phyloP scores from a whole-genome alignment of 2,113 vertebrate species.

The Heterotilapia buettikoferi region DNA sequence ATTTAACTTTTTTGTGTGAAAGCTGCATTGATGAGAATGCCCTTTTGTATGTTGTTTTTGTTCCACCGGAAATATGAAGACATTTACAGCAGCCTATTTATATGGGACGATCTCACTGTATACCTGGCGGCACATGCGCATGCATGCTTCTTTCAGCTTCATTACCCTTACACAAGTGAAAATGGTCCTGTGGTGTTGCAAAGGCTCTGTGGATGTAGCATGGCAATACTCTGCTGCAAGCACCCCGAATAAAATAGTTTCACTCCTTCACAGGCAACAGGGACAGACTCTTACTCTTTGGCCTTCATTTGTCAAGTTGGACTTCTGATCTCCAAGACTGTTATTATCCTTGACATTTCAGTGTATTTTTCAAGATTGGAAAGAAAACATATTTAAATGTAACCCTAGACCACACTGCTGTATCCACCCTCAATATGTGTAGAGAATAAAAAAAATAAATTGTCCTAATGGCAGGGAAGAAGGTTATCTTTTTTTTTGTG shows the following conservation, averaged over 20 bases:
- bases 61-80: slow-evolving; percentile 20
- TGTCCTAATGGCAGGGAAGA: not conserved
- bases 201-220: not conserved
- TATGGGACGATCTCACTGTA: not conserved
- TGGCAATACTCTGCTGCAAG: not conserved
- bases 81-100: slow-evolving; percentile 32
- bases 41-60: slow-evolving; percentile 18
- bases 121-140: not conserved
- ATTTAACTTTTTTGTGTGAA: not conserved
- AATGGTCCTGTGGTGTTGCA: slow-evolving; percentile 29
- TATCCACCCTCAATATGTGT: not conserved
- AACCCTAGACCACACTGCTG: not conserved
- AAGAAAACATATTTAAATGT: not conserved
- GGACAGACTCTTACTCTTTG: not conserved
- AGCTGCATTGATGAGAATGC: slow-evolving; percentile 4
- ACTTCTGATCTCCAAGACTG: not conserved
- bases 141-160: slow-evolving; percentile 28
- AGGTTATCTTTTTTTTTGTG: not conserved
- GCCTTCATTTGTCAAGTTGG: not conserved
- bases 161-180: slow-evolving; percentile 51
- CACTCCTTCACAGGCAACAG: not conserved
- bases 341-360: not conserved
- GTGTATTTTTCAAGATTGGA: not conserved
- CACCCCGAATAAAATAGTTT: not conserved
- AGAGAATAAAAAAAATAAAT: not conserved